phyloP scores from a whole-genome alignment of 2,888 invertebrate genomes.

The Tetrapedia diversipes region DNA sequence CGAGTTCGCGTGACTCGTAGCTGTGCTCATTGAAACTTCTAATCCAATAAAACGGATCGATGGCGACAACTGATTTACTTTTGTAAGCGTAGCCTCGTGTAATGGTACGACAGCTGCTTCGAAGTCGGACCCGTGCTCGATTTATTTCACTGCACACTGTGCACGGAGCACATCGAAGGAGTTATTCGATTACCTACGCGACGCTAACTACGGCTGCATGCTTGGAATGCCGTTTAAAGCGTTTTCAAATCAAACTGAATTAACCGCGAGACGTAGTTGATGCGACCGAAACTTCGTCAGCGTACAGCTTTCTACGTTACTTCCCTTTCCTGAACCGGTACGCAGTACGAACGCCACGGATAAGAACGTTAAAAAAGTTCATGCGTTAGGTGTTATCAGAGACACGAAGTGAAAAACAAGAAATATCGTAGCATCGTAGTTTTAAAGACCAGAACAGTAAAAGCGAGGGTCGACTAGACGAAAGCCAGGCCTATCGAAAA shows the following conservation, averaged over 20 bases:
- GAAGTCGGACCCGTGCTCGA: conserved; percentile 11
- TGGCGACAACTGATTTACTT: conserved; percentile 11
- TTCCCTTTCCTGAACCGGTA: too few relatives aligned
- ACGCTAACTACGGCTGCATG: background rate
- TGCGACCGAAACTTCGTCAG: background rate
- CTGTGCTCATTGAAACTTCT: background rate
- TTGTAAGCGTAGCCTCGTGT: conserved; percentile 17
- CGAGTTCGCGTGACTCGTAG: background rate
- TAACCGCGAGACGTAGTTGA: background rate
- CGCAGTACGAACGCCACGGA: too few relatives aligned
- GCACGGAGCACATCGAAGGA: background rate
- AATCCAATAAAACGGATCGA: conserved; percentile 27
- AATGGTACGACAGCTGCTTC: background rate
- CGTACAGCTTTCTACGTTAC: too few relatives aligned
- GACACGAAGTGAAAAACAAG: too few relatives aligned
- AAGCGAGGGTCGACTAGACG: too few relatives aligned
- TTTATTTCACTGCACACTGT: conserved; percentile 28
- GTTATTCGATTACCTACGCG: background rate
- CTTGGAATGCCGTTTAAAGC: background rate
- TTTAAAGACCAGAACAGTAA: too few relatives aligned
- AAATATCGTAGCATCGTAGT: too few relatives aligned
- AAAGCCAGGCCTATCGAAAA: too few relatives aligned
- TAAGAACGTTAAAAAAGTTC: background rate
- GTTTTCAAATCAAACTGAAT: background rate
- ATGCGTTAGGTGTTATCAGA: too few relatives aligned